Conservation (phyloP, 2,797 vertebrate genomes). For the Epinephelus malabaricus region DNA sequence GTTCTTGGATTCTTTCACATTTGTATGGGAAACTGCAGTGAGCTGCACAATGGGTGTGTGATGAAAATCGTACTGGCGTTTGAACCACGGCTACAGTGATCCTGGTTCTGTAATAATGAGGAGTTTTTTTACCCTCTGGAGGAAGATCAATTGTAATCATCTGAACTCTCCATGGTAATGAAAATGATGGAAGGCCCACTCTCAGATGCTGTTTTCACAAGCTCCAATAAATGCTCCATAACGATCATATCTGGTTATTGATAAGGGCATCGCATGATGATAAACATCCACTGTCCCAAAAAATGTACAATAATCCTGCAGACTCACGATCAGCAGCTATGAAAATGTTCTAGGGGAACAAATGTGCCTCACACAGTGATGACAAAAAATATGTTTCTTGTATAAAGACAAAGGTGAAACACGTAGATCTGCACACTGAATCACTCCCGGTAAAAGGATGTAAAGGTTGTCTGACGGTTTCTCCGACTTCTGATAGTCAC, state of each 20-base stretch:
- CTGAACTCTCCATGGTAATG: constrained; percentile 49
- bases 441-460: no score
- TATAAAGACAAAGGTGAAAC: no score
- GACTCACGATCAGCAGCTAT: constrained; percentile 9
- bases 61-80: constrained; percentile 45
- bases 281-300: constrained; percentile 24
- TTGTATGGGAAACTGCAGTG: constrained; percentile 25
- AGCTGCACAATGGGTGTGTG: constrained; percentile 34
- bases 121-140: constrained; percentile 31
- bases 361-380: constrained; percentile 5
- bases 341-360: background rate
- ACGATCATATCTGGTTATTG: constrained; percentile 51
- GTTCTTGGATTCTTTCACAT: constrained; percentile 39
- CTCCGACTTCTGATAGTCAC: no score
- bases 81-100: constrained; percentile 26
- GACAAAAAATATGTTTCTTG: background rate
- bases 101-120: constrained; percentile 42
- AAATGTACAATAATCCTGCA: constrained; percentile 10
- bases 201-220: constrained; percentile 55
- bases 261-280: constrained; percentile 39
- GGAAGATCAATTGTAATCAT: constrained; percentile 74
- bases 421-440: no score
- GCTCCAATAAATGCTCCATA: constrained; percentile 52
- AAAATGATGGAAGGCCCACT: constrained; percentile 56
- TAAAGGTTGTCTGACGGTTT: no score